These are phyloP conservation scores for Acronicta aceris DNA, from an alignment of 2,888 invertebrate species.

Conservation along the genomic window DNA sequence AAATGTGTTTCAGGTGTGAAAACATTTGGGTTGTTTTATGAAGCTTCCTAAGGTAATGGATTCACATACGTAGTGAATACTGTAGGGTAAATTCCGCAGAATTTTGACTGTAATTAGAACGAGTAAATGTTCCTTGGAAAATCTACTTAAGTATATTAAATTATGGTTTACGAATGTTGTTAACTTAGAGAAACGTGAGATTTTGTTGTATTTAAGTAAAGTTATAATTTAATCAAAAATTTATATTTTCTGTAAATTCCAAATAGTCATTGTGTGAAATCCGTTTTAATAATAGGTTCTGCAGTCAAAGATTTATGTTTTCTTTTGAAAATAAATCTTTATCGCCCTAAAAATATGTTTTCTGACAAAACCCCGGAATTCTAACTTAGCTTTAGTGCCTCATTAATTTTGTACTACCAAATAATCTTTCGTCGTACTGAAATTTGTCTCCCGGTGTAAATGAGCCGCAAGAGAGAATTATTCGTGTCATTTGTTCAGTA, in stretches of 20 bases:
- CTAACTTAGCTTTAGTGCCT: slow-evolving; percentile 24
- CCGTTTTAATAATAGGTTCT: no score
- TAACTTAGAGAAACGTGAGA: no score
- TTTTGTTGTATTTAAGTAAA: no score
- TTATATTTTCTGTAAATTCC: no score
- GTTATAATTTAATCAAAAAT: no score
- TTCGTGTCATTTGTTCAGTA: slow-evolving; percentile 67
- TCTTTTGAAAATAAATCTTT: neutral
- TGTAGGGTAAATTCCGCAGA: slow-evolving; percentile 35
- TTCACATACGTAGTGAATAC: slow-evolving; percentile 43
- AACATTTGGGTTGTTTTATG: slow-evolving; percentile 61
- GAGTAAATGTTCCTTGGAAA: slow-evolving; percentile 34
- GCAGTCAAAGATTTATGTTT: neutral
- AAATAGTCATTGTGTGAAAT: no score
- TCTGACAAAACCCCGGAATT: slow-evolving; percentile 19
- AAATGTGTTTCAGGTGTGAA: slow-evolving; percentile 62
- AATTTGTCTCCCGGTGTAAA: slow-evolving; percentile 68
- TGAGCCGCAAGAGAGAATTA: slow-evolving; percentile 68
- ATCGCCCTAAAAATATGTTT: neutral
- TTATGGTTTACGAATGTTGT: slow-evolving; percentile 12
- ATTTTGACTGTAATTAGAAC: slow-evolving; percentile 48
- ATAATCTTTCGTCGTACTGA: slow-evolving; percentile 54
- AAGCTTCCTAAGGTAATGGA: slow-evolving; percentile 52
- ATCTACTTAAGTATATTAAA: slow-evolving; percentile 36
- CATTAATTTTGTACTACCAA: slow-evolving; percentile 41